phyloP scores from a whole-genome alignment of 2,888 invertebrate genomes.

The Drosophila kambysellisi region DNA sequence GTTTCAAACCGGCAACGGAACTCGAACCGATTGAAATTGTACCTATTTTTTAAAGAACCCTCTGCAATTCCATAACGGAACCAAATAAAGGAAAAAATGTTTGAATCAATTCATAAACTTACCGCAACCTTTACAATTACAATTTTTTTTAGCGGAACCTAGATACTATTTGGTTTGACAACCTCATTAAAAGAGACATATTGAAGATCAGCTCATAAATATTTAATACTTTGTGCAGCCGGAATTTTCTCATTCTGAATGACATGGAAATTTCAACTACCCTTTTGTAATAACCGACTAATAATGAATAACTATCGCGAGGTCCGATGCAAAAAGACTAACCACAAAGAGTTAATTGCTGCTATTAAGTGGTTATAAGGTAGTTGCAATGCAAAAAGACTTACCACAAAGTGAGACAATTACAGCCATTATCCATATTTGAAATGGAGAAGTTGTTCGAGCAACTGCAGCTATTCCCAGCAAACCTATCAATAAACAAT shows the following conservation, averaged over 20 bases:
- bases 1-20: neutral
- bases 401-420: conserved; percentile 5
- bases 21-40: no score
- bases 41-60: no score
- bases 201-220: neutral
- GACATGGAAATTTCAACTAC: no score
- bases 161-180: neutral
- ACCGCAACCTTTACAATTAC: neutral
- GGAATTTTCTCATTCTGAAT: neutral
- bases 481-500: conserved; percentile 47
- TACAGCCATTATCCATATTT: conserved; percentile 18
- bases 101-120: neutral
- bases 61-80: no score
- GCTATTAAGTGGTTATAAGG: conserved; percentile 19
- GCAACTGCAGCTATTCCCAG: conserved; percentile 47
- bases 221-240: neutral
- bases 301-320: neutral
- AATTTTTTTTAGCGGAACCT: neutral
- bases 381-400: neutral
- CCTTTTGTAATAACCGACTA: neutral
- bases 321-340: neutral
- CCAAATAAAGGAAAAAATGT: no score
- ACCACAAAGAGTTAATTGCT: conserved; percentile 4
- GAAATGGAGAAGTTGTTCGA: conserved; percentile 11
- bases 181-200: neutral